These are phyloP conservation scores for Dreissena rostriformis DNA, from an alignment of 1,140 invertebrate genomes.

Conservation along the genomic window DNA sequence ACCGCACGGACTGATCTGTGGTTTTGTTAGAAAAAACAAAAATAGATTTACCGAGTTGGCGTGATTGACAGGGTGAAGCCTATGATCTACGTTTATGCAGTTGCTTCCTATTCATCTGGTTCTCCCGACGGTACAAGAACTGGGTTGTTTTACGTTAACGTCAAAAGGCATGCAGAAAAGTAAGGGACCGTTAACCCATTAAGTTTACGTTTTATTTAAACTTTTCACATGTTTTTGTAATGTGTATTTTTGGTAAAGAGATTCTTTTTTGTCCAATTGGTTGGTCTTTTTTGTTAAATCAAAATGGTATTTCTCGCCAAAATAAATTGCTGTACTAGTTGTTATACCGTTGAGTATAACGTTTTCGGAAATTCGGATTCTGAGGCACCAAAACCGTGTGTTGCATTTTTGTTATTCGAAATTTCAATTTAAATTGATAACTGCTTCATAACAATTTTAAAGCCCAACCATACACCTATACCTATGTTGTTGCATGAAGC, in stretches of 20 bases:
- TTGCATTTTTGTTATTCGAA: neutral
- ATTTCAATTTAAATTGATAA: no score
- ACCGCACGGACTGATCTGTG: neutral
- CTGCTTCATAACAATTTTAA: neutral
- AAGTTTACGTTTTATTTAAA: no score
- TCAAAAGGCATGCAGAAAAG: constrained; percentile 58
- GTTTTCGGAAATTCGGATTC: neutral
- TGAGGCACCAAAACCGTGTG: neutral
- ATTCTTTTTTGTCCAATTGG: no score
- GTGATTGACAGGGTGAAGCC: constrained; percentile 30
- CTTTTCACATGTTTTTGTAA: no score
- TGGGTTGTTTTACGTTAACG: constrained; percentile 69
- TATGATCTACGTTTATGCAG: constrained; percentile 63
- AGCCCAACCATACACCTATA: constrained; percentile 78
- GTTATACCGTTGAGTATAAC: neutral
- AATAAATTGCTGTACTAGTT: constrained; percentile 2
- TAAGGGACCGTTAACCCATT: constrained; percentile 26
- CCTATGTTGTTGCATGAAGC: constrained; percentile 80
- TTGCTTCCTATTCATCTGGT: constrained; percentile 65
- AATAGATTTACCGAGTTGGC: no score
- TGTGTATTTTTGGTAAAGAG: no score
- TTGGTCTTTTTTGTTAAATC: no score
- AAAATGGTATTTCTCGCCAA: no score
- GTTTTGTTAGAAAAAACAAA: no score
- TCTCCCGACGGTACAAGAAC: constrained; percentile 66